Percentiles rank a stretch among this genome's conserved stretches.
Conservation (phyloP, 1,140 invertebrate genomes). For the Helicoverpa armigera region DNA sequence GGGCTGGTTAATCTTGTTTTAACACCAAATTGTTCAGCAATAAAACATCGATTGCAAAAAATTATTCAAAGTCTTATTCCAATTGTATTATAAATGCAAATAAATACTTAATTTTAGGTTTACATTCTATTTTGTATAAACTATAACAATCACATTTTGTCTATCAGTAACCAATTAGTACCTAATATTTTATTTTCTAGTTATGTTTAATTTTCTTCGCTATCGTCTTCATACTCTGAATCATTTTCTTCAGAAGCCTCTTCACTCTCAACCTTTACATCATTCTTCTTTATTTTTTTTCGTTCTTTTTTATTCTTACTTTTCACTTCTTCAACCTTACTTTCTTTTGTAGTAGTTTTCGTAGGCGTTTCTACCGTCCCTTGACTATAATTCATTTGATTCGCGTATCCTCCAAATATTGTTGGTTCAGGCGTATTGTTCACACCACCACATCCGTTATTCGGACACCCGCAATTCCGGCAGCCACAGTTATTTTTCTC, state of each 20-base stretch:
- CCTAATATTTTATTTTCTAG: not conserved
- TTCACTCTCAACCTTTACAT: conserved; percentile 51
- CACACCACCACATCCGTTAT: conserved; percentile 49
- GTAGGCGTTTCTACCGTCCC: conserved; percentile 1
- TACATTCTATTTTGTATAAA: not conserved
- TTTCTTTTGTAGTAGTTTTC: not conserved
- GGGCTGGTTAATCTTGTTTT: not conserved
- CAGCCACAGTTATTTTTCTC: conserved; percentile 64
- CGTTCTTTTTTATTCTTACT: conserved; percentile 47
- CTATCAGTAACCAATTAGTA: not conserved
- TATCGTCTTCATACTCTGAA: conserved; percentile 55
- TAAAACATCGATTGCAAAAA: conserved; percentile 15
- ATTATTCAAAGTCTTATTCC: not conserved
- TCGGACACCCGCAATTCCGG: conserved; percentile 53
- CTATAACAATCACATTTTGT: not conserved
- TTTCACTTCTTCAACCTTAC: conserved; percentile 49
- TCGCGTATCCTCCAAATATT: conserved; percentile 59
- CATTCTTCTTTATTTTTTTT: conserved; percentile 55
- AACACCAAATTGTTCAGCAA: not conserved
- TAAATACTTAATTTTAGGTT: conserved; percentile 17
- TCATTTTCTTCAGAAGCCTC: conserved; percentile 60
- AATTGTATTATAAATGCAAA: not conserved
- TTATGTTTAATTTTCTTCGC: conserved; percentile 54
- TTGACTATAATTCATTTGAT: conserved; percentile 56
- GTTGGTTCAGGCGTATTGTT: conserved; percentile 52